phyloP scores from a whole-genome alignment of 2,113 vertebrate genomes.

The Neogale vison region DNA sequence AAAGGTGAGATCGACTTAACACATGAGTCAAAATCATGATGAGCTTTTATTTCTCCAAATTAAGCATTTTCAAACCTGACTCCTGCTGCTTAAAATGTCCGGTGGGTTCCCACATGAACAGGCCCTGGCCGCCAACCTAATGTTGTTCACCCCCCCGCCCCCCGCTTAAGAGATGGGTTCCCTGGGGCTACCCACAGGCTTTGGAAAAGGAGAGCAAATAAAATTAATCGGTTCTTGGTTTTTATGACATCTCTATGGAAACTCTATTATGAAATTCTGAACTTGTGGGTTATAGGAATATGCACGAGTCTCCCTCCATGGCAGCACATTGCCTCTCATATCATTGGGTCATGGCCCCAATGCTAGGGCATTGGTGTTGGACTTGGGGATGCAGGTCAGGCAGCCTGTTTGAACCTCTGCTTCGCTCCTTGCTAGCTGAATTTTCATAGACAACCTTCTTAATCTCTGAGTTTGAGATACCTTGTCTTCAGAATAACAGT shows the following conservation, averaged over 20 bases:
- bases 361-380: rapidly evolving
- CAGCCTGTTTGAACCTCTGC: neutral
- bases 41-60: neutral
- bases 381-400: neutral
- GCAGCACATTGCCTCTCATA: rapidly evolving
- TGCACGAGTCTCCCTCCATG: rapidly evolving
- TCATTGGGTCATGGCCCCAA: rapidly evolving
- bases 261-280: neutral
- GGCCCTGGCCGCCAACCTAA: rapidly evolving
- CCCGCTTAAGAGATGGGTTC: neutral
- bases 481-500: neutral
- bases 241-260: neutral
- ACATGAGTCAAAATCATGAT: neutral
- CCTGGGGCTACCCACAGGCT: neutral
- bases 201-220: neutral
- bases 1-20: neutral
- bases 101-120: neutral
- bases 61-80: neutral
- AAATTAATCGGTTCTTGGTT: too few relatives aligned
- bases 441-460: neutral
- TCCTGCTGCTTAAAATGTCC: neutral
- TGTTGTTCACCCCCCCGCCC: rapidly evolving
- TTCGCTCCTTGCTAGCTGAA: neutral
- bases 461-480: neutral
- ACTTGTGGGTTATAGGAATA: neutral